These are phyloP conservation scores for Carabus problematicus DNA, from an alignment of 2,888 invertebrate species.

Conservation along the genomic window DNA sequence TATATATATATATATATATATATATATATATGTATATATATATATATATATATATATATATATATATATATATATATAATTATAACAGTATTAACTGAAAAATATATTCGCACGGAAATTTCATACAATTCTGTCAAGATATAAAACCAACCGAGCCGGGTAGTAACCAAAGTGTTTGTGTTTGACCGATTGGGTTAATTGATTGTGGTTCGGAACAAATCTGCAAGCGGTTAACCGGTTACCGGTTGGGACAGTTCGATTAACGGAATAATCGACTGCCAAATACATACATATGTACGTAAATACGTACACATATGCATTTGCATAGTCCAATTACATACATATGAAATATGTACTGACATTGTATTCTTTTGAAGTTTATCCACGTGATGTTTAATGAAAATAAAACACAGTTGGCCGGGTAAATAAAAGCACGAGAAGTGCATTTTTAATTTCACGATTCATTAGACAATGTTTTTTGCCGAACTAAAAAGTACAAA, in stretches of 20 bases:
- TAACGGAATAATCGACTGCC: slow-evolving; percentile 21
- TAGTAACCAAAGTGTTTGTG: too few species aligned
- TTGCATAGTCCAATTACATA: too few species aligned
- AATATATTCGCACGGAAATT: too few species aligned
- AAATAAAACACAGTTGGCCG: background rate
- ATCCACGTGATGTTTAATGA: background rate
- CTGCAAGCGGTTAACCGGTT: slow-evolving; percentile 15
- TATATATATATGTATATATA: too few species aligned
- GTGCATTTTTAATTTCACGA: slow-evolving; percentile 32
- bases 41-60: too few species aligned
- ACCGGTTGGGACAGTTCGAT: slow-evolving; percentile 33
- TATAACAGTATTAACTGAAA: too few species aligned
- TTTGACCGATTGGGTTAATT: too few species aligned
- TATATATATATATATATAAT: too few species aligned
- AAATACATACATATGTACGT: slow-evolving; percentile 1
- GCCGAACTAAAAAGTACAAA: too few species aligned
- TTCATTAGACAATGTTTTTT: slow-evolving; percentile 13
- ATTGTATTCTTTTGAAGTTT: slow-evolving; percentile 12
- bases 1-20: too few species aligned
- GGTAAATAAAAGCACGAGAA: slow-evolving; percentile 22
- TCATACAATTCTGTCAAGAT: background rate
- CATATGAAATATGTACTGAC: too few species aligned
- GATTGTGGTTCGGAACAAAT: too few species aligned
- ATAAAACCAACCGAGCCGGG: background rate
- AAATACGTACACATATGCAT: background rate